Evolutionary conservation across 1,140 invertebrate species (phyloP).

Genomic region (Heterodera carotae): DNA sequence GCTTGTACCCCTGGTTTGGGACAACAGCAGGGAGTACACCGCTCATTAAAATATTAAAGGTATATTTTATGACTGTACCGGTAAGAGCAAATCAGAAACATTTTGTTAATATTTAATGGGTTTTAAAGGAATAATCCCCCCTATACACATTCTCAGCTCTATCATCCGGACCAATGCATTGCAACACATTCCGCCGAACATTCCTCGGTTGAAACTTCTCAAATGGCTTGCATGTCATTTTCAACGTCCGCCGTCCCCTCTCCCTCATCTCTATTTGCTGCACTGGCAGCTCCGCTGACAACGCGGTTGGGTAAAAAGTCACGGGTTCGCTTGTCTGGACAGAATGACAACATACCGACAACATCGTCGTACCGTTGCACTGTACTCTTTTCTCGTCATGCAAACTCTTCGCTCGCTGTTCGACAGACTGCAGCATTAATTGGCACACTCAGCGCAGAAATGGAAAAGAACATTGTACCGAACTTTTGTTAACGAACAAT

Average conservation of each 20-base stretch:
- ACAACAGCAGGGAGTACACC: too few species aligned
- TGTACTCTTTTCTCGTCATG: not conserved
- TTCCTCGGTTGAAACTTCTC: not conserved
- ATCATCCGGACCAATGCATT: not conserved
- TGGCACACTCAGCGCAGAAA: not conserved
- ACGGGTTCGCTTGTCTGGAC: not conserved
- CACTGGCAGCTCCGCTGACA: not conserved
- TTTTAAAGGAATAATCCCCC: too few species aligned
- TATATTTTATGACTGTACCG: too few species aligned
- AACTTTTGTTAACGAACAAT: not conserved
- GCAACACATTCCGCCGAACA: not conserved
- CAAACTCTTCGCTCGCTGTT: not conserved
- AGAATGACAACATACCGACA: not conserved
- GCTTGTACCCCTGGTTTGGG: too few species aligned
- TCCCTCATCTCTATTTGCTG: not conserved
- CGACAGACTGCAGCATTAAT: not conserved
- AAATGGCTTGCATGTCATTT: not conserved
- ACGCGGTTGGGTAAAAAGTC: not conserved
- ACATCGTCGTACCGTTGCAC: conserved; percentile 3
- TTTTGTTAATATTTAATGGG: too few species aligned
- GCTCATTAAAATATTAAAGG: too few species aligned
- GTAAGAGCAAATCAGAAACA: too few species aligned
- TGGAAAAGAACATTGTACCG: not conserved
- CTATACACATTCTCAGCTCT: conserved; percentile 3
- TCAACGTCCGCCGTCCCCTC: not conserved